A percentile compares a stretch with the other conserved stretches of the same genome.
These are phyloP conservation scores for Rhinopithecus roxellana DNA, from an alignment of 2,113 vertebrate genomes.

Conservation along the genomic window DNA sequence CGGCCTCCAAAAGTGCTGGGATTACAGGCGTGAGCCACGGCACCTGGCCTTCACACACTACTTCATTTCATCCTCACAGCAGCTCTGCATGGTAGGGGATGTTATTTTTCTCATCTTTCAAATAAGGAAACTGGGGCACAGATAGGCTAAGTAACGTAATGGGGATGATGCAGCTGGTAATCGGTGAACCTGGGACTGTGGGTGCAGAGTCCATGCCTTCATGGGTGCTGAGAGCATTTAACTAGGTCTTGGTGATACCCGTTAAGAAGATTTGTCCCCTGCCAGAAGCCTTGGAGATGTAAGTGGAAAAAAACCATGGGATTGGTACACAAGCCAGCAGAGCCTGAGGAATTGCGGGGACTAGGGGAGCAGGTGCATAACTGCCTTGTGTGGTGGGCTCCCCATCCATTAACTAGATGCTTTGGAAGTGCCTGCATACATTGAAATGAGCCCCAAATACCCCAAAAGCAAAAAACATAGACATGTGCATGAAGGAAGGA, in stretches of 20 bases:
- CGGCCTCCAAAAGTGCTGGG: too few species aligned
- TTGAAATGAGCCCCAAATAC: neutral
- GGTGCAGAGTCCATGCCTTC: neutral
- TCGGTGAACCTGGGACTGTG: neutral
- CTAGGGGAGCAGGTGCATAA: neutral
- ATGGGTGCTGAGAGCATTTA: neutral
- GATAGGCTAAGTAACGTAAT: neutral
- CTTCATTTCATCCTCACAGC: neutral
- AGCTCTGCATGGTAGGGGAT: neutral
- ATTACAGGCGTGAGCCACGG: too few species aligned
- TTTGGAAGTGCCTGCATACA: neutral
- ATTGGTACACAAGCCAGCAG: neutral
- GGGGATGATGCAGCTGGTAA: neutral
- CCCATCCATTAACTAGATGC: neutral
- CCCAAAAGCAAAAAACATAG: neutral
- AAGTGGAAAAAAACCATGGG: neutral
- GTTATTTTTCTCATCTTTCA: neutral
- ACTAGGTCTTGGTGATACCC: neutral
- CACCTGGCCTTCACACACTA: fast-evolving
- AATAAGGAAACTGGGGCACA: neutral
- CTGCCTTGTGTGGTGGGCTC: neutral
- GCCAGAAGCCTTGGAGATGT: neutral
- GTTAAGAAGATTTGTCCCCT: neutral
- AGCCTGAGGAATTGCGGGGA: neutral
- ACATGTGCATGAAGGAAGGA: neutral